Evolutionary conservation across 2,113 vertebrate genomes (phyloP).

Genomic region (Numenius arquata): DNA sequence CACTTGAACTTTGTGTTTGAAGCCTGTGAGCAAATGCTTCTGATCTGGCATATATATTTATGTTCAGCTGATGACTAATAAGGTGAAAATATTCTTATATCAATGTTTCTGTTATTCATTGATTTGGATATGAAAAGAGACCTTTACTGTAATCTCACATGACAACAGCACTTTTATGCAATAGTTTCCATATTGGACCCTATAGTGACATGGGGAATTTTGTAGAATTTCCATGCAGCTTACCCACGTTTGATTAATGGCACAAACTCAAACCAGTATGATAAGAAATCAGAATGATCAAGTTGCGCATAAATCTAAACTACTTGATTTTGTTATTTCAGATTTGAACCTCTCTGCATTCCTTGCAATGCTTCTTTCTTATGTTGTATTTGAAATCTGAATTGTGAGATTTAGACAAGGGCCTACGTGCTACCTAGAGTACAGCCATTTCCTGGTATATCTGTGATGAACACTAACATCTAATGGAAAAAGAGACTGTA

Average conservation of each 20-base stretch:
- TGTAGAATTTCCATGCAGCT: not conserved
- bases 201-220: not conserved
- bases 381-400: not conserved
- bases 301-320: not conserved
- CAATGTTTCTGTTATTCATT: not conserved
- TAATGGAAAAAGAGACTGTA: not conserved
- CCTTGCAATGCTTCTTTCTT: not conserved
- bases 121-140: not conserved
- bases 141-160: not conserved
- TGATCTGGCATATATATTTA: not conserved
- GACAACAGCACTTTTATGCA: fast-evolving
- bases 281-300: not conserved
- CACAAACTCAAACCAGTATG: not conserved
- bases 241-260: not conserved
- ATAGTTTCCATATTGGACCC: not conserved
- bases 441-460: not conserved
- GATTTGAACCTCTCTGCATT: not conserved
- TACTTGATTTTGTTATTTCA: not conserved
- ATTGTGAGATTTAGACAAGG: not conserved
- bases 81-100: not conserved
- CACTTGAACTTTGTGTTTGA: not conserved
- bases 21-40: not conserved
- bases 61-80: not conserved
- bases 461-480: not conserved
- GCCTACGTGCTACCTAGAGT: not conserved